These are phyloP conservation scores for Zophobas morio DNA, from an alignment of 1,140 invertebrate species.

Conservation along the genomic window DNA sequence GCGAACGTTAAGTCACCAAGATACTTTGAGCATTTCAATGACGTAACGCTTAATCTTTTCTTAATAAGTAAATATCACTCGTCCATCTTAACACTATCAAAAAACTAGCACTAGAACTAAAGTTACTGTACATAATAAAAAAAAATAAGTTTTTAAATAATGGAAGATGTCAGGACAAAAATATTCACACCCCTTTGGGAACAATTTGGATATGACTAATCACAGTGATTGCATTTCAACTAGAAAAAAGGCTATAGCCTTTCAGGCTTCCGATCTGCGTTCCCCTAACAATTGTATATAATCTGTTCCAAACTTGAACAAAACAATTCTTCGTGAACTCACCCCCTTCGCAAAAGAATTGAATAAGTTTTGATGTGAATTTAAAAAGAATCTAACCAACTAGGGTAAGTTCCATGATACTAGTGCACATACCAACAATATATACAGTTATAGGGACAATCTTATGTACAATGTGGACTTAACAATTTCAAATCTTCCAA, in stretches of 20 bases:
- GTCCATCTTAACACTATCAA: slow-evolving; percentile 49
- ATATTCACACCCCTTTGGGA: slow-evolving; percentile 47
- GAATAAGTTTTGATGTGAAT: slow-evolving; percentile 22
- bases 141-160: slow-evolving; percentile 49
- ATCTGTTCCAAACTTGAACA: slow-evolving; percentile 55
- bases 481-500: slow-evolving; percentile 43
- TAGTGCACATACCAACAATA: slow-evolving; percentile 38
- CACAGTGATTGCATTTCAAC: slow-evolving; percentile 56
- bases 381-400: slow-evolving; percentile 17
- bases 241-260: slow-evolving; percentile 35
- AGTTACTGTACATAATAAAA: slow-evolving; percentile 54
- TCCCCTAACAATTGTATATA: slow-evolving; percentile 48
- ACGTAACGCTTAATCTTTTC: slow-evolving; percentile 30
- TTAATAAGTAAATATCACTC: slow-evolving; percentile 55
- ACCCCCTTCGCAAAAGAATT: slow-evolving; percentile 12
- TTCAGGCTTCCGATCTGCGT: slow-evolving; percentile 33
- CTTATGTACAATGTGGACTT: slow-evolving; percentile 41
- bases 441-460: slow-evolving; percentile 39
- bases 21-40: slow-evolving; percentile 38
- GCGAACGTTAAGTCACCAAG: slow-evolving; percentile 27
- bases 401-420: slow-evolving; percentile 20
- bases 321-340: slow-evolving; percentile 45
- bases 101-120: slow-evolving; percentile 48
- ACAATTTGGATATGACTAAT: slow-evolving; percentile 59
- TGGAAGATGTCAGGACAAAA: slow-evolving; percentile 54